Base-by-base conservation (phyloP, 2,888 invertebrate genomes). In the Drosophila leonis region DNA sequence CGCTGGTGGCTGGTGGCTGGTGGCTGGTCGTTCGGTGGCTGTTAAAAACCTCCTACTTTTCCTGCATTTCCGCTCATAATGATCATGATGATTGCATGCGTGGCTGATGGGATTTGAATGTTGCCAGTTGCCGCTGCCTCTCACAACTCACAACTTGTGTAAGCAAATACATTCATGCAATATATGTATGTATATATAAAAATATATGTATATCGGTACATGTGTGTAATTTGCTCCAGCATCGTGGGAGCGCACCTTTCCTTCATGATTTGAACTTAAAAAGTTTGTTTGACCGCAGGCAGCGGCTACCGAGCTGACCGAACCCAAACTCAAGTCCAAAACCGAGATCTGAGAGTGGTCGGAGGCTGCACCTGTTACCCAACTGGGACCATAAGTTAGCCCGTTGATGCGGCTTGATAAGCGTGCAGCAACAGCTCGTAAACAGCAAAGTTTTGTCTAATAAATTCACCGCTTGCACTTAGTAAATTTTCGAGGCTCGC, bases 1-100 rank as follows among this genome's bases (percentile, higher is more conserved):
- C 52, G 29, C 12, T 4, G 27, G 35, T 46, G 29, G 10, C 56
- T 57, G 54, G 13, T 64, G 55, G 49, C 65, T 72, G 59, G 52
- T 72, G 57, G 69, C 61, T 62, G 65, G 83, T 72, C 82, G 80
- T 78, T 75, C 85, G 72, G 88, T 78, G 83, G 90, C 85, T 89
- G 89, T 86, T 86, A 90, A 90, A 83, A 90, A 87, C 86, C 90
- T 90, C 90, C 90, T 87, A 89, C 89, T 87, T 89, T 83, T 87
- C 89, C 90, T 87, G 88, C 90, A 87, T 87, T 87, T 90, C 86
- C 86, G 86, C 74, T 90, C 86, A 87, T 87, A 87, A 87, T 90
- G 90, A 88, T 89, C 88, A 86, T 88, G 87, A 87, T 90, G 89
- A 90, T 90, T 84, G 84, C 84, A 90, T 90, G 84, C 88, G 84